A percentile compares a stretch with the other conserved stretches of the same genome.
Evolutionary conservation across 2,888 invertebrate genomes (phyloP).

Genomic region (Leptogaster cylindrica): DNA sequence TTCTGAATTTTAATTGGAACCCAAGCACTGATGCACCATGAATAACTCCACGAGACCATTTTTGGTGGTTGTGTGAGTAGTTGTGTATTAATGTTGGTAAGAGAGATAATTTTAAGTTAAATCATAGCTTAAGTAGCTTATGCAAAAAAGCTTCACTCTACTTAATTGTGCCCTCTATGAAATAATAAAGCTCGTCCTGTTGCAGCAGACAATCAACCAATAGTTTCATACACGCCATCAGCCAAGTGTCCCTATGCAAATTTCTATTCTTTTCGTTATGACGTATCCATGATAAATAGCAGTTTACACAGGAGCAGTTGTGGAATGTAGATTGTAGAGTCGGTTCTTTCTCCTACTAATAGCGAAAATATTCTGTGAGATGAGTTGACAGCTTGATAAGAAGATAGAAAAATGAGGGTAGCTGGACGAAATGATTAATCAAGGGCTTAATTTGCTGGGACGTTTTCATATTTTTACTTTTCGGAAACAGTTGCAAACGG

Average conservation of each 20-base stretch:
- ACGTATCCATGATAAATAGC: slow-evolving; percentile 45
- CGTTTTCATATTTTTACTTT: slow-evolving; percentile 21
- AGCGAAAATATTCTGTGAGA: slow-evolving; percentile 26
- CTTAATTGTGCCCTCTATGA: too few relatives aligned
- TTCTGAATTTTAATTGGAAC: too few relatives aligned
- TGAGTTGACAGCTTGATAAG: slow-evolving; percentile 35
- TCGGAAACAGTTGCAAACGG: too few relatives aligned
- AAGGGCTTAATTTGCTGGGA: slow-evolving; percentile 30
- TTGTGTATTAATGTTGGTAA: too few relatives aligned
- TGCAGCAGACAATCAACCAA: slow-evolving; percentile 19
- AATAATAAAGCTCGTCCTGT: too few relatives aligned
- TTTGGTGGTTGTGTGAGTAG: too few relatives aligned
- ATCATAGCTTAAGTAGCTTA: too few relatives aligned
- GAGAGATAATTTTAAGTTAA: too few relatives aligned
- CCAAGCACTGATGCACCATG: too few relatives aligned
- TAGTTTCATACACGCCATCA: slow-evolving; percentile 27
- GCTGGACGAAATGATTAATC: slow-evolving; percentile 31
- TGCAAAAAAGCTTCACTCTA: too few relatives aligned
- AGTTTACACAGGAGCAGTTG: slow-evolving; percentile 43
- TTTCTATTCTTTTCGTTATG: slow-evolving; percentile 43
- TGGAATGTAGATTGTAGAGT: not conserved
- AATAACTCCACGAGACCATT: too few relatives aligned
- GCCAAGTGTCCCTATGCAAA: slow-evolving; percentile 42
- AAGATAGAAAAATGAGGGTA: slow-evolving; percentile 32
- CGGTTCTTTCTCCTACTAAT: not conserved